Conservation (phyloP, 1,140 invertebrate species). For the Aphaenogaster rudis region DNA sequence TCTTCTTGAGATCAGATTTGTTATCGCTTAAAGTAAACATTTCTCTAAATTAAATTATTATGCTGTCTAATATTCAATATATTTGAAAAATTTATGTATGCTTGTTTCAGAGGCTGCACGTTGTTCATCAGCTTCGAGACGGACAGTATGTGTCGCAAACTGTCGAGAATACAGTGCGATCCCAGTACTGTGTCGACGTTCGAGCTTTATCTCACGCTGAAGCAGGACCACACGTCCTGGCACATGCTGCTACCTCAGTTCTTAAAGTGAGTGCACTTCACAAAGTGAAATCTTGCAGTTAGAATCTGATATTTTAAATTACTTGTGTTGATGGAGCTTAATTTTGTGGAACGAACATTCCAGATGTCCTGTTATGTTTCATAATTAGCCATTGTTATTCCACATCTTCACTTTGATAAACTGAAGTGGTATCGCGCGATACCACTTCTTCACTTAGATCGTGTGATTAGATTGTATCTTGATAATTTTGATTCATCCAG, state of each 20-base stretch:
- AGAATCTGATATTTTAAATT: slow-evolving; percentile 1
- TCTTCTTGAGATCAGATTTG: not conserved
- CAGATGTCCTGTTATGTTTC: slow-evolving; percentile 13
- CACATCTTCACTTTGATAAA: not conserved
- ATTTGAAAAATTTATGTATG: slow-evolving; percentile 9
- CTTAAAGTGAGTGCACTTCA: slow-evolving; percentile 91
- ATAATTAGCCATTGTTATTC: not conserved
- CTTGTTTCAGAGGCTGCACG: slow-evolving; percentile 89
- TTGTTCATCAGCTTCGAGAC: slow-evolving; percentile 92
- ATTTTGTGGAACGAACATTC: not conserved
- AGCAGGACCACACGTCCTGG: slow-evolving; percentile 94
- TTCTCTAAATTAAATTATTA: not conserved
- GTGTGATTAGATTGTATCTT: not conserved
- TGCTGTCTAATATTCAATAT: not conserved
- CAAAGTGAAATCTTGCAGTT: not conserved
- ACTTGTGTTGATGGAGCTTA: not conserved
- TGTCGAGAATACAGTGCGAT: slow-evolving; percentile 93
- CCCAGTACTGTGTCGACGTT: slow-evolving; percentile 94
- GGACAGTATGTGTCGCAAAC: slow-evolving; percentile 88
- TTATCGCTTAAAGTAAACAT: not conserved
- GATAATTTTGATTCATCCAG: not conserved
- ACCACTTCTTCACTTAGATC: not conserved
- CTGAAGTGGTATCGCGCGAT: not conserved
- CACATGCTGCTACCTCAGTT: slow-evolving; percentile 94
- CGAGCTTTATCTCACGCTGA: slow-evolving; percentile 94